phyloP scores from a whole-genome alignment of 2,113 vertebrate genomes.

The Pangasianodon hypophthalmus region DNA sequence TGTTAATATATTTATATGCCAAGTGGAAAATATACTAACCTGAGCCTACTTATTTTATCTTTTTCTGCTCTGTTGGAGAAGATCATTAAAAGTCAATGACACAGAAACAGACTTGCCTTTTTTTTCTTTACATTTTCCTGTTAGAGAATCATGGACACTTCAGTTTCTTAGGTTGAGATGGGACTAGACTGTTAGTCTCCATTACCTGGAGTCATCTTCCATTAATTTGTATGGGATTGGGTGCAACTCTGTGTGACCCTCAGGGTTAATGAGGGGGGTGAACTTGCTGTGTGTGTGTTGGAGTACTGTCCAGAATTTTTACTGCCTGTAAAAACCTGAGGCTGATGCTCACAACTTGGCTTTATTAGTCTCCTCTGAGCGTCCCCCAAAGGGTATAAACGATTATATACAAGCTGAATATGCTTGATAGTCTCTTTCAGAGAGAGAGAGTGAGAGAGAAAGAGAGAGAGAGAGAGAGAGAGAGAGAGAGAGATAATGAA shows the following conservation, averaged over 20 bases:
- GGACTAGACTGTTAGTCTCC: slow-evolving; percentile 1
- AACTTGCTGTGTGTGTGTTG: slow-evolving; percentile 16
- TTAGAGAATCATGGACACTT: not conserved
- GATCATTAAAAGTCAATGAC: not conserved
- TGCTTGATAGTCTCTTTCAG: not conserved
- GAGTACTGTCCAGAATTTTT: not conserved
- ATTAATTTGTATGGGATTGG: slow-evolving; percentile 20
- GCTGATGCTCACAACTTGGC: not conserved
- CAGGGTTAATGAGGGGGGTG: slow-evolving; percentile 14
- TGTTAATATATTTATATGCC: not conserved
- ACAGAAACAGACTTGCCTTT: not conserved
- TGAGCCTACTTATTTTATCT: too few relatives aligned
- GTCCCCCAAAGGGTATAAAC: not conserved
- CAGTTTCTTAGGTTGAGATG: not conserved
- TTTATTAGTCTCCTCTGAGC: not conserved
- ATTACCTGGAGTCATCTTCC: slow-evolving; percentile 21
- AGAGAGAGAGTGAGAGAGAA: not conserved
- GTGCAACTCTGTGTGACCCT: slow-evolving; percentile 19
- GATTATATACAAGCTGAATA: not conserved
- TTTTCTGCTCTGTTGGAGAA: not conserved
- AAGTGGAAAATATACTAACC: not conserved
- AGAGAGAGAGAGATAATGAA: not conserved
- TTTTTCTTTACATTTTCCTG: not conserved
- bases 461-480: not conserved
- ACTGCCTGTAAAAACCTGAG: not conserved